Evolutionary conservation across 2,113 vertebrate species (phyloP), one percentile per base, ranked within the genome.

Genomic region (Xenus cinereus): DNA sequence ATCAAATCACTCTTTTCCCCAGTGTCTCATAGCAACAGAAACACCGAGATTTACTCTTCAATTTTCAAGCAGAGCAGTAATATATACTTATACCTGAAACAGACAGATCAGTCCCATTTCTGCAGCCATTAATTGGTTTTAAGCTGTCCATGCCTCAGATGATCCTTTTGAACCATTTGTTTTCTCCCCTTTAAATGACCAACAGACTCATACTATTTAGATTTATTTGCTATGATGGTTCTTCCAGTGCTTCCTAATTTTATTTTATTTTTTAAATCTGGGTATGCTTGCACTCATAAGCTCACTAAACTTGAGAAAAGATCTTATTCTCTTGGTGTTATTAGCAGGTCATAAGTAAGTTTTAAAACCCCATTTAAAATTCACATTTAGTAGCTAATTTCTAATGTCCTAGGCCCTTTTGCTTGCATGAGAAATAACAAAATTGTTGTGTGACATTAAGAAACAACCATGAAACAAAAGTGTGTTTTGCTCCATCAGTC

Each of bases 401-500:
- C 84, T 60, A 3, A 56, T 10, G 9, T 23, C 77, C 89, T 32
- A 84, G 92, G 93, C 85, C 77, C 90, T 79, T 76, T 59, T 82
- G 91, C 96, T 93, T 80, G 46, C 95, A 89, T 14, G 80, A 97
- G 94, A 94, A 98, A 95, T 39, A 80, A 59, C 66, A 66, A 96
- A 97, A 97, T 94, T 90, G 93, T 73, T 85, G 95, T 92, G 97
- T 96, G 82, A 94, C 87, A 92, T 95, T 93, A 97, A 96, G 93
- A 93, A 95, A 90, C 92, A 90, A 90, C 84, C 92, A 43, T 9
- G 88, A 96, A 97, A 97, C 96, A 97, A 89, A 96, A 97, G 95
- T 64, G 87, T 91, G 89, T 86, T 98, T 97, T 92, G 95, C 97
- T 98, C 97, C 89, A 94, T 97, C 96, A 98, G 98, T 97, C 97